These are phyloP conservation scores for Gila robusta DNA, from an alignment of 2,797 vertebrate genomes.

Conservation along the genomic window DNA sequence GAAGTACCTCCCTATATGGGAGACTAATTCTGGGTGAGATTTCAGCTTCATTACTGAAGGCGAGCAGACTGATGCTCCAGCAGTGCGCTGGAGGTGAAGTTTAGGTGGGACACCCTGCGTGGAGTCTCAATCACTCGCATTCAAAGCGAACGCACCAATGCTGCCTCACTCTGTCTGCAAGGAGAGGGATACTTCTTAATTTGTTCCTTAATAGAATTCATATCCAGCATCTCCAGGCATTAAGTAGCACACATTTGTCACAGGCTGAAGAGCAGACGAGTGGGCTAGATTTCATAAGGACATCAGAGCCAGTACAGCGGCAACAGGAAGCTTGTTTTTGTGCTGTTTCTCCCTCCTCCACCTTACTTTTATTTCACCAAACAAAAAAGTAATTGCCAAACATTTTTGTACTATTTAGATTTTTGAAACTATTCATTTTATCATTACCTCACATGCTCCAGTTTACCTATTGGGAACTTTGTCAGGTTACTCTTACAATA, in stretches of 20 bases:
- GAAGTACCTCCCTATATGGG: slow-evolving; percentile 71
- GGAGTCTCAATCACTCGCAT: slow-evolving; percentile 70
- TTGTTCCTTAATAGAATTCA: slow-evolving; percentile 82
- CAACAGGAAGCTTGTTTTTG: slow-evolving; percentile 26
- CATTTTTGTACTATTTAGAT: slow-evolving; percentile 67
- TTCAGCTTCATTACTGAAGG: slow-evolving; percentile 79
- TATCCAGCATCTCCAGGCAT: slow-evolving; percentile 78
- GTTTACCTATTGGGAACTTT: slow-evolving; percentile 72
- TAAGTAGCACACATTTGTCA: slow-evolving; percentile 78
- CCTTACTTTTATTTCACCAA: slow-evolving; percentile 36
- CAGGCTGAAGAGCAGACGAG: slow-evolving; percentile 77
- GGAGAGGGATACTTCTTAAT: slow-evolving; percentile 77
- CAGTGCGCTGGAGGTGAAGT: slow-evolving; percentile 60
- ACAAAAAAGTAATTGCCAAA: slow-evolving; percentile 60
- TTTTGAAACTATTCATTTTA: slow-evolving; percentile 71
- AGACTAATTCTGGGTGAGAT: slow-evolving; percentile 76
- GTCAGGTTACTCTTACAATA: slow-evolving; percentile 71
- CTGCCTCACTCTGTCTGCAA: slow-evolving; percentile 65
- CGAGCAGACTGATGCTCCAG: slow-evolving; percentile 68
- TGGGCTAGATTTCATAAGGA: slow-evolving; percentile 80
- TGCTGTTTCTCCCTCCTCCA: slow-evolving; percentile 45
- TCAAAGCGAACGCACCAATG: slow-evolving; percentile 63
- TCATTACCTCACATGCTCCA: slow-evolving; percentile 77
- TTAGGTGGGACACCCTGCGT: slow-evolving; percentile 59
- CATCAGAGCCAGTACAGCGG: slow-evolving; percentile 68